Evolutionary conservation across 2,888 invertebrate genomes (phyloP).

Genomic region (Neoitamus cyanurus): DNA sequence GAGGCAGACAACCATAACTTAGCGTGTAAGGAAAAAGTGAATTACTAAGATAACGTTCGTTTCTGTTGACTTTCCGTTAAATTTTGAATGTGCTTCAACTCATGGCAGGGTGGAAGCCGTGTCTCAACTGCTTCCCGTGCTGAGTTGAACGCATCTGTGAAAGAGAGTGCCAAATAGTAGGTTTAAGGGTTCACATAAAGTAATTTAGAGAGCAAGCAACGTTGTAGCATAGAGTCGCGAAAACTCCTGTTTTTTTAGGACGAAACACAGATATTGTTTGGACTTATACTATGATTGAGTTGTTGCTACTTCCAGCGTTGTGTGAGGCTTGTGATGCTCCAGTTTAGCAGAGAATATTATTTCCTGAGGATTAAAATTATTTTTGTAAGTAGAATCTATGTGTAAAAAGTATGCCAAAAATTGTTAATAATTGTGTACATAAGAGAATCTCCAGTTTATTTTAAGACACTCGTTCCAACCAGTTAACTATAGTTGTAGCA

Average conservation of each 20-base stretch:
- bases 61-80: neutral
- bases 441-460: neutral
- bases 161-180: conserved; percentile 33
- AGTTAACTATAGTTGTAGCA: conserved; percentile 6
- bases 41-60: neutral
- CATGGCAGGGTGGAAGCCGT: neutral
- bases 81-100: conserved; percentile 36
- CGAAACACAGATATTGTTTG: neutral
- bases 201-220: neutral
- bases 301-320: neutral
- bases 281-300: neutral
- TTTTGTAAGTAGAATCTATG: neutral
- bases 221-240: neutral
- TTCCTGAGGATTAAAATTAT: neutral
- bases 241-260: neutral
- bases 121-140: neutral
- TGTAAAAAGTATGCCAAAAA: neutral
- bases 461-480: neutral
- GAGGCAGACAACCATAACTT: neutral
- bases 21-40: neutral
- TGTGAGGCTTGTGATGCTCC: neutral
- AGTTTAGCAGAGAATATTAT: neutral
- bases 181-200: conserved; percentile 2
- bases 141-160: conserved; percentile 39
- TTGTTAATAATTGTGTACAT: conserved; percentile 5